A percentile compares a stretch with the other conserved stretches of the same genome.
phyloP scores from a whole-genome alignment of 92 coral and sea anemone genomes.

The Siderastrea siderea region DNA sequence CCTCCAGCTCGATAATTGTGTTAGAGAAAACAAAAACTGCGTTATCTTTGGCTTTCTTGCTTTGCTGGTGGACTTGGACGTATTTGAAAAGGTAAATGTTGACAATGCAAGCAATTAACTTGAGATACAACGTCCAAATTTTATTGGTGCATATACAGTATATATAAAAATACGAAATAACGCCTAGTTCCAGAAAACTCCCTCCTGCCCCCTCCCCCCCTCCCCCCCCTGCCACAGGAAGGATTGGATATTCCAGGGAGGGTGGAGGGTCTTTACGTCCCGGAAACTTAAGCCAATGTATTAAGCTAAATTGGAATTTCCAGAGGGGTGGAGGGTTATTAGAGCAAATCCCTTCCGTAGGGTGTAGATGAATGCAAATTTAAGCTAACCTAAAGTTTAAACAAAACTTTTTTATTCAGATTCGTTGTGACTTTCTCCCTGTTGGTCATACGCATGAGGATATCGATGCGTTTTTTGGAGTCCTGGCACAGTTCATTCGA shows the following conservation, averaged over 20 bases:
- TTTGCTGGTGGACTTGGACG: conserved; percentile 40
- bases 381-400: no score
- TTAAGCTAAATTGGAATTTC: no score
- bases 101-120: neutral
- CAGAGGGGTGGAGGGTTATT: no score
- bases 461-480: conserved; percentile 69
- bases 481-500: conserved; percentile 39
- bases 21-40: conserved; percentile 65
- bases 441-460: conserved; percentile 73
- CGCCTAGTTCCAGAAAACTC: no score
- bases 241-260: no score
- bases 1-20: conserved; percentile 66
- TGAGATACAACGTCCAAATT: no score
- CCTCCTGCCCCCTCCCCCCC: no score
- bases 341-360: no score
- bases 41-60: conserved; percentile 40
- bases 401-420: neutral
- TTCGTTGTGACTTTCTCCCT: conserved; percentile 57
- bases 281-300: no score
- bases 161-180: neutral
- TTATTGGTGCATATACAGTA: neutral
- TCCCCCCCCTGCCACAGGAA: no score
- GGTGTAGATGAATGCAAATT: no score
- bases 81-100: conserved; percentile 60
- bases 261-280: no score